A percentile compares a stretch with the other conserved stretches of the same genome.
phyloP scores from a whole-genome alignment of 2,888 invertebrate species.

The Hyalella azteca region DNA sequence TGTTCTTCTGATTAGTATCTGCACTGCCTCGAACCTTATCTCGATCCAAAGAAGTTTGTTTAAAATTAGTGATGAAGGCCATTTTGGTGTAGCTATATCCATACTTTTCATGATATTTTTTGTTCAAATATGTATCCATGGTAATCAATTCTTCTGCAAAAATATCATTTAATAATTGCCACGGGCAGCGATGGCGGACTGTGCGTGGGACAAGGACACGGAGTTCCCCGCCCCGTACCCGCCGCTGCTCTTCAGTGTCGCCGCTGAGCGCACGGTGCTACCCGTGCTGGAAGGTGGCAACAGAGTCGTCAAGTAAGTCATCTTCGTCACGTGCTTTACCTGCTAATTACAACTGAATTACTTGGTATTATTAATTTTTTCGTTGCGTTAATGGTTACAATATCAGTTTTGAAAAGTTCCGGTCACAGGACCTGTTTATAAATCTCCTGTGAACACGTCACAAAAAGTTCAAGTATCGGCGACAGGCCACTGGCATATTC shows the following conservation, averaged over 20 bases:
- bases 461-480: not conserved
- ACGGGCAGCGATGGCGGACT: conserved; percentile 27
- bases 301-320: conserved; percentile 45
- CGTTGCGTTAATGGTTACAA: not conserved
- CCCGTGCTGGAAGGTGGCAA: conserved; percentile 42
- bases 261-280: conserved; percentile 23
- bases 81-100: too few species aligned
- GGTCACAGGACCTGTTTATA: not conserved
- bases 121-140: too few species aligned
- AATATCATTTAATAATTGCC: too few species aligned
- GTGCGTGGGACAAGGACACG: conserved; percentile 48
- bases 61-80: too few species aligned
- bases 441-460: not conserved
- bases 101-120: too few species aligned
- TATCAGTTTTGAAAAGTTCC: not conserved
- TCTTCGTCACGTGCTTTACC: not conserved
- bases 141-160: too few species aligned
- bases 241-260: conserved; percentile 36
- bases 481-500: not conserved
- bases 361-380: not conserved
- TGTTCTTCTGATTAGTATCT: too few species aligned
- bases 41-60: too few species aligned
- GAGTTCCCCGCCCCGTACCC: conserved; percentile 45
- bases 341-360: not conserved
- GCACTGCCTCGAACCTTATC: too few species aligned